Evolutionary conservation across 2,113 vertebrate genomes (phyloP).

Genomic region (Cryptotis parvus): DNA sequence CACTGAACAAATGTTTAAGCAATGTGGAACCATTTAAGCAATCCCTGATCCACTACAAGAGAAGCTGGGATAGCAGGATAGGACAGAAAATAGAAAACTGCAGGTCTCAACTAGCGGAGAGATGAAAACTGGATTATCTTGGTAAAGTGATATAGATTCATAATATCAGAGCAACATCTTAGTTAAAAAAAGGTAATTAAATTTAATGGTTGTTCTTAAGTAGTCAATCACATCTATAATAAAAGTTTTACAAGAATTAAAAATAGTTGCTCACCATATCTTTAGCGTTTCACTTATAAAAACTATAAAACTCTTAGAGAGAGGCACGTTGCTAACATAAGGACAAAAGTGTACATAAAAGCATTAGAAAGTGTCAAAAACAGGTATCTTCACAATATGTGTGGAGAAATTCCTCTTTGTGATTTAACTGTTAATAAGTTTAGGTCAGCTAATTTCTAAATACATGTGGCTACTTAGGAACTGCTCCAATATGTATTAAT

Average conservation of each 20-base stretch:
- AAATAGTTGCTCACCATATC: neutral
- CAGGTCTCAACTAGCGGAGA: neutral
- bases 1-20: neutral
- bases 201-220: neutral
- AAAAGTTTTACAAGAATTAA: slow-evolving; percentile 34
- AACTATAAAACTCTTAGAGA: neutral
- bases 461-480: slow-evolving; percentile 53
- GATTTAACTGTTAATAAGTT: neutral
- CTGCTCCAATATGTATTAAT: slow-evolving; percentile 23
- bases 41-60: neutral
- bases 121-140: neutral
- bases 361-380: slow-evolving; percentile 32
- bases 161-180: neutral
- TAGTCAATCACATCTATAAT: neutral
- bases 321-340: neutral
- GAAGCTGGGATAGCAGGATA: neutral
- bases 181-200: neutral
- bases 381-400: neutral
- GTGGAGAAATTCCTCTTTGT: neutral
- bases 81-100: neutral
- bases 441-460: slow-evolving; percentile 49
- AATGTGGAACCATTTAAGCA: neutral
- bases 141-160: neutral
- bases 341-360: neutral
- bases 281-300: neutral